Evolutionary conservation across 2,113 vertebrate species (phyloP), one percentile per base, ranked within the genome.

Genomic region (Caranx melampygus): DNA sequence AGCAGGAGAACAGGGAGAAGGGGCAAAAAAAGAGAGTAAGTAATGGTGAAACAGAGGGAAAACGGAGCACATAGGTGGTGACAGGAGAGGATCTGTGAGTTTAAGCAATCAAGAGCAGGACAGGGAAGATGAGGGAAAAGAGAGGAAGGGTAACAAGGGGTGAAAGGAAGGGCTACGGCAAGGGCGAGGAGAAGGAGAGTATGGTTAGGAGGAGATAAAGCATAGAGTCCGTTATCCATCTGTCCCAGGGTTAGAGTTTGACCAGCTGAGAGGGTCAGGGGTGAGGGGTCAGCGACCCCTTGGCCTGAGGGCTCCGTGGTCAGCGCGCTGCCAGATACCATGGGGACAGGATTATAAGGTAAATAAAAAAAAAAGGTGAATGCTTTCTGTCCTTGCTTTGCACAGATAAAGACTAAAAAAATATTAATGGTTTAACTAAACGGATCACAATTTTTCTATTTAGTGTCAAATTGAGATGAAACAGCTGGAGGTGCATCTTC

Each of bases 221-320:
- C 86, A 49, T 52, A 40, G 68, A 75, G 75, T 87, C 85, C 89
- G 84, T 91, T 91, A 91, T 93, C 93, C 93, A 94, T 94, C 93
- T 94, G 93, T 90, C 89, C 79, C 85, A 69, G 89, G 90, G 91
- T 92, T 89, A 90, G 93, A 86, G 88, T 89, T 81, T 93, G 91
- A 67, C 91, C 92, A 93, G 90, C 93, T 92, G 92, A 93, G 83
- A 59, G 81, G 92, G 89, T 90, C 87, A 87, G 59, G 55, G 92
- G 89, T 90, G 63, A 92, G 62, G 63, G 93, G 91, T 92, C 78
- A 72, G 21, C 1, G 61, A 85, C 75, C 91, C 67, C 26, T 51
- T 59, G 86, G 76, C 89, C 83, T 18, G 49, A 62, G 83, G 84
- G 80, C 74, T 70, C 49, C 4, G 52, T 85, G 89, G 91, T 90